Base-by-base conservation (phyloP, 92 coral and sea anemone species). In the Paramuricea clavata region DNA sequence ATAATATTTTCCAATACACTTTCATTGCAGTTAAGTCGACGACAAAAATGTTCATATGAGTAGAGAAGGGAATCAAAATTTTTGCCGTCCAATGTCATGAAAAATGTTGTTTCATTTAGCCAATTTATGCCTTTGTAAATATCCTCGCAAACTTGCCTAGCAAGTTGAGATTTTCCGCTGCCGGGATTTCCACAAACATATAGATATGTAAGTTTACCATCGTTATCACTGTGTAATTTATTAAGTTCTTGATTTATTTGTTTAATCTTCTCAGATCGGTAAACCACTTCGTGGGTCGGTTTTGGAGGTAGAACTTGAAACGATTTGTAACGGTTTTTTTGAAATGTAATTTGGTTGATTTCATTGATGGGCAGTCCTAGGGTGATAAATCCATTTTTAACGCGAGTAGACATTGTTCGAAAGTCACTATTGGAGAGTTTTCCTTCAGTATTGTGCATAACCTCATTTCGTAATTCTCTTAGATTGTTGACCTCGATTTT, bases 41-140 rank as follows among this genome's bases (percentile, higher is more conserved):
- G 79, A 8, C 88, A 89, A 82, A 92, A 86, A 5, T 87, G 80
- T 42, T 57, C 49, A 19, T 92, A 92, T 3, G 94, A 92, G 8
- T 74, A 52, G 39, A 85, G 67, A 25, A 92, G 76, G 3, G 85
- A 26, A n/a, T 76, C 82, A 3, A 81, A 17, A 68, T 30, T 81
- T 47, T 47, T 15, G 3, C 15, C 52, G 17, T 47, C 17, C 52
- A 47, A 47, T 47, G 52, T 47, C 52, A 34, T 69, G 78, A 17
- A 81, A 91, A 74, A 88, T 81, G 44, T 67, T 43, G 50, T 82
- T 19, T 28, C 31, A 22, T 25, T 69, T 32, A 0, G 85, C 89
- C 22, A 69, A 7, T 43, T 64, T 76, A 31, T 83, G 42, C 22
- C 85, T 88, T 64, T 44, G 34, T 52, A 57, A 57, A 57, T 57